A percentile compares a stretch with the other conserved stretches of the same genome.
phyloP scores from a whole-genome alignment of 2,113 vertebrate species.

The Ailuropoda melanoleuca region DNA sequence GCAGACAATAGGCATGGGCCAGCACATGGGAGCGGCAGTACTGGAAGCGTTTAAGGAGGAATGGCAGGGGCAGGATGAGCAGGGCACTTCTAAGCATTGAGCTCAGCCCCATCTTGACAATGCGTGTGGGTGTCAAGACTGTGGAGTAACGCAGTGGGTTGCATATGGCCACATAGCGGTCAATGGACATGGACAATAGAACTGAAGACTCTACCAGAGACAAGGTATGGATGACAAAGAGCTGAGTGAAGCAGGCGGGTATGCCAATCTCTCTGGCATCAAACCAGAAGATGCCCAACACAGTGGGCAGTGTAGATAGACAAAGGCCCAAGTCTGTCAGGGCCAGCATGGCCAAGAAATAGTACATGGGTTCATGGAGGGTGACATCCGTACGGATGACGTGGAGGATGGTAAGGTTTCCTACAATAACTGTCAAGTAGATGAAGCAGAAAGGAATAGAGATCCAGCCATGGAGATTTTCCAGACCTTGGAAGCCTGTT shows the following conservation, averaged over 20 bases:
- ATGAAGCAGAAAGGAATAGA: slow-evolving; percentile 75
- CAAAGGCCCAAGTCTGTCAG: slow-evolving; percentile 74
- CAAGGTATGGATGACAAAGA: slow-evolving; percentile 71
- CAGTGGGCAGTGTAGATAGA: slow-evolving; percentile 69
- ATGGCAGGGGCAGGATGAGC: slow-evolving; percentile 58
- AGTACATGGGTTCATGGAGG: slow-evolving; percentile 77
- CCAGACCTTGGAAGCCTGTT: slow-evolving; percentile 63
- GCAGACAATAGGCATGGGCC: slow-evolving; percentile 69
- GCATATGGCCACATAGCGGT: slow-evolving; percentile 74
- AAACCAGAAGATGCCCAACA: slow-evolving; percentile 75
- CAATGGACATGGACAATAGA: slow-evolving; percentile 71
- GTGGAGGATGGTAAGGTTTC: slow-evolving; percentile 70
- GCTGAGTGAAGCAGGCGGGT: slow-evolving; percentile 46
- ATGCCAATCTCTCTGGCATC: slow-evolving; percentile 64
- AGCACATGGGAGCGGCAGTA: slow-evolving; percentile 67
- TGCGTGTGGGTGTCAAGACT: neutral
- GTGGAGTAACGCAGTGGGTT: slow-evolving; percentile 45
- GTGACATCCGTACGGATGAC: slow-evolving; percentile 59
- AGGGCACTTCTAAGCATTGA: neutral
- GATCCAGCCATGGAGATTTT: slow-evolving; percentile 71
- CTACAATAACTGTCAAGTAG: slow-evolving; percentile 66
- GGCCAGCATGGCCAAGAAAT: slow-evolving; percentile 74
- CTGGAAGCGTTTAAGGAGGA: slow-evolving; percentile 61
- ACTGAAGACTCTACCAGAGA: slow-evolving; percentile 74
- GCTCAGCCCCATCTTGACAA: slow-evolving; percentile 39